Evolutionary conservation across 30 jellyfish, hydroid and myxozoan species (phyloP).

Genomic region (Chrysaora quinquecirrha): DNA sequence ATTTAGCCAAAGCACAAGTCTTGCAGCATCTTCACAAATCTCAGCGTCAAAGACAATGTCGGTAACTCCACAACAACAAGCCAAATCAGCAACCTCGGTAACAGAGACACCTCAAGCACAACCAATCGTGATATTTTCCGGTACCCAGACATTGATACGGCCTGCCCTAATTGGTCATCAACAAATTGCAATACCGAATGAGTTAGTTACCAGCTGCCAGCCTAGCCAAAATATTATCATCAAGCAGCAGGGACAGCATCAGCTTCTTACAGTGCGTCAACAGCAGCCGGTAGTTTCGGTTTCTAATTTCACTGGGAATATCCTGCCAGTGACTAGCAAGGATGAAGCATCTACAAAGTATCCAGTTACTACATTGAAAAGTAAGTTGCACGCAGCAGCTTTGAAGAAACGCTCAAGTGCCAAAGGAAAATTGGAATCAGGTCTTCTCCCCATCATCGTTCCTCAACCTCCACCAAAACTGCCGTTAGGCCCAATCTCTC

Average conservation of each 20-base stretch:
- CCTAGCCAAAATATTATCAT: not conserved
- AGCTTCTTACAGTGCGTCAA: too few species aligned
- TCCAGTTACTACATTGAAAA: conserved; percentile 65
- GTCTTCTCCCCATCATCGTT: not conserved
- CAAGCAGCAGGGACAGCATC: not conserved
- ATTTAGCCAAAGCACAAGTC: not conserved
- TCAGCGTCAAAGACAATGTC: not conserved
- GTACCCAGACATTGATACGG: not conserved
- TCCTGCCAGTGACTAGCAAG: not conserved
- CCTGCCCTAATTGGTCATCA: not conserved
- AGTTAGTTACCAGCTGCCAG: not conserved
- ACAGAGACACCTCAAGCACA: not conserved
- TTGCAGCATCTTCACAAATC: not conserved
- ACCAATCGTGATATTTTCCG: not conserved
- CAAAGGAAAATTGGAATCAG: not conserved
- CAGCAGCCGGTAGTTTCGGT: not conserved
- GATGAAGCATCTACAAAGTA: conserved; percentile 6
- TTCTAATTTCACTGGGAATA: not conserved
- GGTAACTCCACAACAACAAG: not conserved
- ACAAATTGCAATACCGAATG: not conserved
- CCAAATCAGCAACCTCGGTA: not conserved
- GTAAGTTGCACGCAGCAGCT: conserved; percentile 72
- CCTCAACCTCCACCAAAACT: not conserved
- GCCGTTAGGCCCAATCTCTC: not conserved
- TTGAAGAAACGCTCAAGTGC: conserved; percentile 7